Evolutionary conservation across 2,888 invertebrate species (phyloP), one percentile per base, ranked within the genome.

Genomic region (Parapristionchus giblindavisi): DNA sequence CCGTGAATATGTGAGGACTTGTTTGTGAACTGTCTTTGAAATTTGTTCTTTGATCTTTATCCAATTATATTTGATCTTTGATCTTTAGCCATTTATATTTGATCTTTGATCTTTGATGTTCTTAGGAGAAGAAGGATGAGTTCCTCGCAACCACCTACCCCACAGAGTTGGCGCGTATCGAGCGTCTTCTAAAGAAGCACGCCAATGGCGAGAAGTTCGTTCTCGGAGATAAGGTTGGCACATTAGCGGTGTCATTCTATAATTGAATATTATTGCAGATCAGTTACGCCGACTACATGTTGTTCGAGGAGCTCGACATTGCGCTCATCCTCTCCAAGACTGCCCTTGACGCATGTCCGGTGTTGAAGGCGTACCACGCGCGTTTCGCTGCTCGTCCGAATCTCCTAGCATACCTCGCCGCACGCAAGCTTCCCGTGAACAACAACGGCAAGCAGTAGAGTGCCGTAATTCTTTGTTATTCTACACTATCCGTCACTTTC

Each of bases 261-360:
- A 14, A 34, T 34, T 24, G 1, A 8, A 5, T n/a, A 24, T 65
- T 43, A 8, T 21, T 78, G 3, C 75, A 81, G 80, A 77, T 82
- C 71, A 78, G 79, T 60, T 85, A 77, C 76, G 84, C 83, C 3
- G 85, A 85, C 77, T 85, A 85, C 76, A 76, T 78, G 17, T 75
- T 84, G 29, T 85, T 81, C 79, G 85, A 85, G 71, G 81, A 82
- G 71, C 79, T 84, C 58, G 84, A 85, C 80, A 79, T 82, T 38
- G 77, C 79, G 56, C 77, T 81, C 48, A 75, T 81, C 36, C 79
- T 85, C 56, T 76, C 76, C 4, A 76, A 79, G 29, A 71, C 74
- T 27, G 72, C 77, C 65, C 78, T 85, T n/a, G 82, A 84, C 32
- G 77, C 71, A 5, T 81, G 77, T 75, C 82, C 83, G 32, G 71